Percentiles rank a stretch among this genome's conserved stretches.
Evolutionary conservation across 2,797 vertebrate species (phyloP).

Genomic region (Podarcis siculus): DNA sequence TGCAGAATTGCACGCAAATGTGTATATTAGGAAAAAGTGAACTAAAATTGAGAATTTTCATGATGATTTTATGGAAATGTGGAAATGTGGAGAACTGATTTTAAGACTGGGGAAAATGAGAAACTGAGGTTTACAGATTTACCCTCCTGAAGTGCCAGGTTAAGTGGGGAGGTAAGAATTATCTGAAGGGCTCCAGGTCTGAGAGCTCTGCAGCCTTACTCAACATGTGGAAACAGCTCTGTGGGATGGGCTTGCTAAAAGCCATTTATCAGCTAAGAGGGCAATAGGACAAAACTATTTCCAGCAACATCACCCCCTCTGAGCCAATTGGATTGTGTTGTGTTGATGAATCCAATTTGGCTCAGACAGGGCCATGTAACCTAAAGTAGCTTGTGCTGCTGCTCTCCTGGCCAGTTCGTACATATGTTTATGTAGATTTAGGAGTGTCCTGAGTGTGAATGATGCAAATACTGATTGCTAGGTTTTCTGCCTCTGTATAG

Average conservation of each 20-base stretch:
- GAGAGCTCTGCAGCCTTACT: constrained; percentile 33
- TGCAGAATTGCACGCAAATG: no score
- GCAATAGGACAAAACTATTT: constrained; percentile 67
- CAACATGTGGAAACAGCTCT: constrained; percentile 42
- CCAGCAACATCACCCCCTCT: constrained; percentile 52
- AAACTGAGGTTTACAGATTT: no score
- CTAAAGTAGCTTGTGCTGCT: constrained; percentile 62
- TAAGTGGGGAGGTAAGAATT: neutral
- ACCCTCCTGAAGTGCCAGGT: no score
- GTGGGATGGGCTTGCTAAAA: constrained; percentile 54
- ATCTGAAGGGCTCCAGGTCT: neutral
- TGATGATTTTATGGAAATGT: no score
- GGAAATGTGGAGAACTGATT: no score
- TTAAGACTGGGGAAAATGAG: no score
- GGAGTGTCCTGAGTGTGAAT: accelerated
- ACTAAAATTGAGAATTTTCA: no score
- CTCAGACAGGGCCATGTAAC: constrained; percentile 42
- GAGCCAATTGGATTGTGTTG: constrained; percentile 67
- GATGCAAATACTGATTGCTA: neutral
- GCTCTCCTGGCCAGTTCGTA: neutral
- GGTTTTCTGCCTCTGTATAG: accelerated
- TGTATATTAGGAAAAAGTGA: no score
- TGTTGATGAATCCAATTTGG: constrained; percentile 68
- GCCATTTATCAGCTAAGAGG: constrained; percentile 65
- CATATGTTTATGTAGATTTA: neutral